Evolutionary conservation across 2,888 invertebrate species (phyloP), one percentile per base, ranked within the genome.

Genomic region (Amblyjoppa proteus): DNA sequence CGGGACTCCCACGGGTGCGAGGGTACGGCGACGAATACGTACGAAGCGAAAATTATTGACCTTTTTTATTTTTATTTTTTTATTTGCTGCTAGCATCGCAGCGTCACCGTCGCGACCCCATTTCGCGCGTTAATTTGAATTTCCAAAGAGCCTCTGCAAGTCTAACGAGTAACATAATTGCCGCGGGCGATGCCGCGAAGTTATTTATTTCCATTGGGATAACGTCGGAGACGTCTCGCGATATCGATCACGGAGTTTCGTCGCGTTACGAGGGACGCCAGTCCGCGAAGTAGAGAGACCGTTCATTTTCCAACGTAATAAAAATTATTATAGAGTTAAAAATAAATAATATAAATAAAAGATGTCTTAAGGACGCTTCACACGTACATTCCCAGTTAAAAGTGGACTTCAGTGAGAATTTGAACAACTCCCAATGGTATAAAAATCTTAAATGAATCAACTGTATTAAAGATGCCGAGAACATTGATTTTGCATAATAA

Each of bases 101-200:
- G 81, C 81, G 70, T 75, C 45, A 81, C 31, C 64, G 66, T 61
- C 75, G 34, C 64, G 81, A 79, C 69, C 76, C 66, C 80, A 49
- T 84, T 76, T 71, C 56, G 34, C 58, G 68, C n/a, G 70, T 76
- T 75, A 66, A 85, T 82, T 85, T 76, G 68, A 82, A 79, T 82
- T 75, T 82, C 69, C 75, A 78, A 81, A 34, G 74, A 34, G 20
- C 45, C 45, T 56, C 58, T 73, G 79, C 77, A 82, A 71, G 69
- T 75, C 56, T 79, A 80, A 79, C 76, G 64, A 85, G 78, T 61
- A 61, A 71, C 53, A 79, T 82, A 81, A 85, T 81, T 75, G 51
- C 41, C 81, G 56, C 66, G 49, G 64, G 31, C 56, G 49, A 66
- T 58, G 61, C 28, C 28, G 28, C 51, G 38, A 68, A 38, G 28